Percentiles rank a stretch among this genome's conserved stretches.
These are phyloP conservation scores for Orientallactaga sibirica DNA, from an alignment of 2,797 vertebrate genomes.

Conservation along the genomic window DNA sequence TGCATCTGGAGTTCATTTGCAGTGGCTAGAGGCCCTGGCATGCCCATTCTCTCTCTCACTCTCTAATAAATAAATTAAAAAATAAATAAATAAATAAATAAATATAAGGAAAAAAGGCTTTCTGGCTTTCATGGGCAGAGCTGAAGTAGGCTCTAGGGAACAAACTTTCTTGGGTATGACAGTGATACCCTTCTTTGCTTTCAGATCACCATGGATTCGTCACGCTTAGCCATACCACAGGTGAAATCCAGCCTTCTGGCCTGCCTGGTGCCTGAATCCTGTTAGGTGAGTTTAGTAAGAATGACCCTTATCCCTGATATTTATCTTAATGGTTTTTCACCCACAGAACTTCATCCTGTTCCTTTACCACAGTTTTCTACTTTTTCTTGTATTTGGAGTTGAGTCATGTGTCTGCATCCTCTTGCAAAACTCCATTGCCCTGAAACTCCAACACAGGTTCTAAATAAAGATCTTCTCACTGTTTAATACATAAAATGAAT, in stretches of 20 bases:
- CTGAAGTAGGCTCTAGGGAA: not conserved
- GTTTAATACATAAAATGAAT: not conserved
- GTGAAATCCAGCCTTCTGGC: not conserved
- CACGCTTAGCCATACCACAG: not conserved
- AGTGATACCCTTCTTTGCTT: not conserved
- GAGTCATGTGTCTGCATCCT: not conserved
- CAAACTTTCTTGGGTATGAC: not conserved
- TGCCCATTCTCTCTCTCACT: no score
- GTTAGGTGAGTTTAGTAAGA: not conserved
- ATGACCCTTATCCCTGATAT: not conserved
- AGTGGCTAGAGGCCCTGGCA: no score
- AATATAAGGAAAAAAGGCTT: not conserved
- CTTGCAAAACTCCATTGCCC: not conserved
- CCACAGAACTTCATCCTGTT: not conserved
- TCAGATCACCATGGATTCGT: no score
- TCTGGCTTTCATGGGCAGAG: not conserved
- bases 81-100: no score
- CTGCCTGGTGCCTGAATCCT: no score
- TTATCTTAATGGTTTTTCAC: not conserved
- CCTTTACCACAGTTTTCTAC: not conserved
- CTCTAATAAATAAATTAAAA: no score
- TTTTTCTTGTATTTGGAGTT: not conserved
- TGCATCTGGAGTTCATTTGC: no score
- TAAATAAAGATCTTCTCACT: not conserved
- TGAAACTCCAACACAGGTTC: not conserved